These are phyloP conservation scores for Eufriesea mexicana DNA, from an alignment of 1,140 invertebrate genomes.

Conservation along the genomic window DNA sequence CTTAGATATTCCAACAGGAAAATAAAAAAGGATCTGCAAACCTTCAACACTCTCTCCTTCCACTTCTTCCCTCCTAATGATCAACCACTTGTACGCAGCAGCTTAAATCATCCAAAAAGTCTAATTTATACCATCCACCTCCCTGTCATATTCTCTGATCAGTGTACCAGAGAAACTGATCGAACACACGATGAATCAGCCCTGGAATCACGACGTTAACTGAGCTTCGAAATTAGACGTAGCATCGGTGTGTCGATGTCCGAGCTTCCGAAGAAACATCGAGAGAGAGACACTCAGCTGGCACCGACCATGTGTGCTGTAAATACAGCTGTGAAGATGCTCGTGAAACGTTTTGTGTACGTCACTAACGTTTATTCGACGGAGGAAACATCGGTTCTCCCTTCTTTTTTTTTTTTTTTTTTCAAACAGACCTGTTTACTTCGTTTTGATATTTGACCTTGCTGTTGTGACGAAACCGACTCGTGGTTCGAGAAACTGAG, in stretches of 20 bases:
- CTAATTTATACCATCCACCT: no score
- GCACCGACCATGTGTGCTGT: background rate
- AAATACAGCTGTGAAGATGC: background rate
- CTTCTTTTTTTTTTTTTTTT: background rate
- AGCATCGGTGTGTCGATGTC: constrained; percentile 2
- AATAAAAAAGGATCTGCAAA: background rate
- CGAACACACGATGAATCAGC: background rate
- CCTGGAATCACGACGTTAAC: background rate
- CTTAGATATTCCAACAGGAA: background rate
- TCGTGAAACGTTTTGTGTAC: background rate
- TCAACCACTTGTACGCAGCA: background rate
- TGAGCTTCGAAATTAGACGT: constrained; percentile 30
- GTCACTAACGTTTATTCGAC: background rate
- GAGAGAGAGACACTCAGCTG: background rate
- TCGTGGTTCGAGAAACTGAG: no score
- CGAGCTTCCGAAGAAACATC: constrained; percentile 27
- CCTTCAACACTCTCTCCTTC: no score
- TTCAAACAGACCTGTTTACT: no score
- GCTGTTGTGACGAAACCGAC: no score
- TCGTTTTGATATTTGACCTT: no score
- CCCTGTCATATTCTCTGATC: background rate
- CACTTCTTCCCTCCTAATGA: background rate
- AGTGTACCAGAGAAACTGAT: background rate
- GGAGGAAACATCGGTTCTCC: background rate
- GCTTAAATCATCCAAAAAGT: background rate